phyloP scores from a whole-genome alignment of 2,888 invertebrate species.

The Aquatica leii region DNA sequence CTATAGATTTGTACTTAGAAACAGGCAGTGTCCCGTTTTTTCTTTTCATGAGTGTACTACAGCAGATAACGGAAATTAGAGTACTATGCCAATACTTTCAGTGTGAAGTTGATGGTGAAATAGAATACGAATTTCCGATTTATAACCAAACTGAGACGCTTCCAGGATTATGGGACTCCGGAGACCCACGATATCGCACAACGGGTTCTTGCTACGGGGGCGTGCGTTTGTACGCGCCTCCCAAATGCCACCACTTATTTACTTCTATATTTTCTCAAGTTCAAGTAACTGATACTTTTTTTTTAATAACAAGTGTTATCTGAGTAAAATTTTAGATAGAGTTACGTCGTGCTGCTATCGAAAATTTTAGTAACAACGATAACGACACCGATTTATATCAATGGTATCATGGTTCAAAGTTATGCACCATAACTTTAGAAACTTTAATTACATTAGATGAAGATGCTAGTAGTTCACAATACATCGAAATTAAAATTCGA shows the following conservation, averaged over 20 bases:
- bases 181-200: conserved; percentile 62
- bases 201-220: conserved; percentile 69
- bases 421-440: conserved; percentile 73
- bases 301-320: neutral
- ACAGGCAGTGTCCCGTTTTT: too few species aligned
- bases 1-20: too few species aligned
- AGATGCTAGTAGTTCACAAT: conserved; percentile 60
- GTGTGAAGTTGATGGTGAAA: conserved; percentile 75
- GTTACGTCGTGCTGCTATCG: conserved; percentile 52
- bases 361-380: conserved; percentile 58
- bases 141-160: conserved; percentile 72
- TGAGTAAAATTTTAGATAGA: conserved; percentile 51
- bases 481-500: conserved; percentile 72
- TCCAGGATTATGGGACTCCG: conserved; percentile 72
- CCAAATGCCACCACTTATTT: conserved; percentile 67
- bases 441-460: conserved; percentile 71
- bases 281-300: conserved; percentile 60
- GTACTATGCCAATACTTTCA: conserved; percentile 58
- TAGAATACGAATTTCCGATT: conserved; percentile 80
- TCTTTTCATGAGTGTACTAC: too few species aligned
- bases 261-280: conserved; percentile 75
- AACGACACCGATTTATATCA: conserved; percentile 74
- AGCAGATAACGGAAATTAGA: too few species aligned
- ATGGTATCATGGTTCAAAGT: conserved; percentile 76
- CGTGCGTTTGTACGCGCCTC: conserved; percentile 66